Evolutionary conservation across 2,888 invertebrate species (phyloP).

Genomic region (Oscheius sp.): DNA sequence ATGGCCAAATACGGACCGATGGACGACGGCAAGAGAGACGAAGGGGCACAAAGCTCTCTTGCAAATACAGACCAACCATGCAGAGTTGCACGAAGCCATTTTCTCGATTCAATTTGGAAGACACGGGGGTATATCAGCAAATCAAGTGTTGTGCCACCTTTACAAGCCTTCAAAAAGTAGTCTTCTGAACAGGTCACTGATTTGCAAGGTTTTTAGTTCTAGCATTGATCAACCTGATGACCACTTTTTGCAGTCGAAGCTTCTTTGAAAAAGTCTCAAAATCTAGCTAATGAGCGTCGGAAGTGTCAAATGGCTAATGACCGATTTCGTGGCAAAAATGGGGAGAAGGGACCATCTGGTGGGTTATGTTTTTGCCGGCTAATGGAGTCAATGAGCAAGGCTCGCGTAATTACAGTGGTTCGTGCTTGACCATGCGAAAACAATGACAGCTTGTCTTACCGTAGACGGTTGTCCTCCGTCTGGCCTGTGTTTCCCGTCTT

Average conservation of each 20-base stretch:
- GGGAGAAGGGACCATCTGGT: slow-evolving; percentile 6
- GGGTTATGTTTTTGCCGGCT: slow-evolving; percentile 1
- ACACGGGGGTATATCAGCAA: slow-evolving; percentile 3
- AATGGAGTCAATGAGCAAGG: slow-evolving; percentile 19
- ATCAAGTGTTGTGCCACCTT: neutral
- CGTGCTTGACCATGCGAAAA: slow-evolving; percentile 10
- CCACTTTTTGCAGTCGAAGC: too few species aligned
- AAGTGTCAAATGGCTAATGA: neutral
- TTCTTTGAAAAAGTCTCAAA: neutral
- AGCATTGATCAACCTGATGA: too few species aligned
- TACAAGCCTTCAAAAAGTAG: too few species aligned
- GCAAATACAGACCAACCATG: slow-evolving; percentile 25
- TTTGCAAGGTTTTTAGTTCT: too few species aligned
- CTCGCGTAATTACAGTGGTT: slow-evolving; percentile 11
- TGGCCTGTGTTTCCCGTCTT: slow-evolving; percentile 20
- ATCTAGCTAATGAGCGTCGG: neutral
- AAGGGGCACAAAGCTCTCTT: slow-evolving; percentile 16
- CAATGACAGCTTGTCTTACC: slow-evolving; percentile 27
- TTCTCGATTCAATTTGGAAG: neutral
- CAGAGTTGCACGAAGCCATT: neutral
- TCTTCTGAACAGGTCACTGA: too few species aligned
- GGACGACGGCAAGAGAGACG: slow-evolving; percentile 1
- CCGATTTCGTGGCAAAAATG: neutral
- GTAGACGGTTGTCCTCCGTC: slow-evolving; percentile 33
- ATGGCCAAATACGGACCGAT: slow-evolving; percentile 26